These are phyloP conservation scores for Ameiurus melas DNA, from an alignment of 2,113 vertebrate genomes.

Conservation along the genomic window DNA sequence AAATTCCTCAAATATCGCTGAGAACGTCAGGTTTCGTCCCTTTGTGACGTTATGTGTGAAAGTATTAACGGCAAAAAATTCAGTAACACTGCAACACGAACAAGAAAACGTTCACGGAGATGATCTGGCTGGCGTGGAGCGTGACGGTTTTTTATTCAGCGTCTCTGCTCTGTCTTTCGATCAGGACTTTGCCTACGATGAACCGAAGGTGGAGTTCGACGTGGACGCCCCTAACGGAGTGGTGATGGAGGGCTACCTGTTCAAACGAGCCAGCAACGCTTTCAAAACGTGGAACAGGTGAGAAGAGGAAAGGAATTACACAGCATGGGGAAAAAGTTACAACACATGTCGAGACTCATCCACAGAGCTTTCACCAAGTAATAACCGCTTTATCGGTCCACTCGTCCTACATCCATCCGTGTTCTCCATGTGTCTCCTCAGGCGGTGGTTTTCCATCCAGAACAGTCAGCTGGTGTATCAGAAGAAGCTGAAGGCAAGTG, in stretches of 20 bases:
- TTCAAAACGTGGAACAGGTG: constrained; percentile 99
- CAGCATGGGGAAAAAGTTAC: neutral
- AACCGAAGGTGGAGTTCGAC: constrained; percentile 89
- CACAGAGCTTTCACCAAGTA: neutral
- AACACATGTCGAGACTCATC: constrained; percentile 6
- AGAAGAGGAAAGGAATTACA: constrained; percentile 9
- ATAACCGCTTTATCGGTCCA: neutral
- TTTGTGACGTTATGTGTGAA: neutral
- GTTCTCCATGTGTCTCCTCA: constrained; percentile 61
- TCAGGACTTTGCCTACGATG: constrained; percentile 94
- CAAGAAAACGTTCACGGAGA: neutral
- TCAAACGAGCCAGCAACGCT: constrained; percentile 97
- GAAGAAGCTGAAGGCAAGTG: constrained; percentile 92
- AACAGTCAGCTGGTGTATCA: constrained; percentile 99
- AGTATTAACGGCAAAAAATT: neutral
- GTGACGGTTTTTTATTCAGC: neutral
- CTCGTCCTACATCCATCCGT: constrained; percentile 9
- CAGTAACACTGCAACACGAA: neutral
- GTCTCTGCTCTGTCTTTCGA: constrained; percentile 18
- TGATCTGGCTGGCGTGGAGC: neutral
- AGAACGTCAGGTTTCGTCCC: neutral
- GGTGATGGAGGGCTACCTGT: constrained; percentile 98
- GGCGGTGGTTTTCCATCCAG: constrained; percentile 99
- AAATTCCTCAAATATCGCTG: neutral
- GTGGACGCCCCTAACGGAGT: constrained; percentile 92